phyloP scores from a whole-genome alignment of 2,888 invertebrate genomes.

The Agrotis ipsilon region DNA sequence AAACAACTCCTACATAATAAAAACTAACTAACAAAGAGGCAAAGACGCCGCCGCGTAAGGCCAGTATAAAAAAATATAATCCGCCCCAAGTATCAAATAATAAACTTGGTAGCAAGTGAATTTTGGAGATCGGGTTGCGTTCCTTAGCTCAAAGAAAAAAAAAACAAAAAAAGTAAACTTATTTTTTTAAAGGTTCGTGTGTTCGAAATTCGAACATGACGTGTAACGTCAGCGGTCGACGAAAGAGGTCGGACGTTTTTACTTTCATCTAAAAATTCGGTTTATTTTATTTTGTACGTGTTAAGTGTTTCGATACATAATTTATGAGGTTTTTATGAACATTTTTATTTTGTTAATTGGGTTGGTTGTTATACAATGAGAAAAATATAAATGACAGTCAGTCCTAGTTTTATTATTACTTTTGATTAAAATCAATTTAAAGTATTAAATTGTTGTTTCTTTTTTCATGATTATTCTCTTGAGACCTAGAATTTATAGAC shows the following conservation, averaged over 20 bases:
- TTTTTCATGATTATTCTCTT: no score
- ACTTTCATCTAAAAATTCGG: slow-evolving; percentile 75
- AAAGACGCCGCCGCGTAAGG: slow-evolving; percentile 85
- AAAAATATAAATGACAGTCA: slow-evolving; percentile 28
- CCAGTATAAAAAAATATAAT: slow-evolving; percentile 77
- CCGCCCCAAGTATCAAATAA: slow-evolving; percentile 89
- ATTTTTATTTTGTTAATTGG: slow-evolving; percentile 49
- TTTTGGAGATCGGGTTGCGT: slow-evolving; percentile 89
- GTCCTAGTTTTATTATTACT: slow-evolving; percentile 4
- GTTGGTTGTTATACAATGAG: slow-evolving; percentile 42
- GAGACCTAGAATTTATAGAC: neutral
- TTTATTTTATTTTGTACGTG: slow-evolving; percentile 49
- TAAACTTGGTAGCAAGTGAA: slow-evolving; percentile 91
- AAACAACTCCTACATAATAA: slow-evolving; percentile 81
- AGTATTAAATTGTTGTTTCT: neutral
- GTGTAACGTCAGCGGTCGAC: slow-evolving; percentile 84
- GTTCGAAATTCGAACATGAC: slow-evolving; percentile 88
- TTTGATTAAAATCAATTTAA: neutral
- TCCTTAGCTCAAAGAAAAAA: slow-evolving; percentile 70
- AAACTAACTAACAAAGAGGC: slow-evolving; percentile 79
- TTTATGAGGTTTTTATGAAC: slow-evolving; percentile 48
- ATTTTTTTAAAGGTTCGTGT: slow-evolving; percentile 76
- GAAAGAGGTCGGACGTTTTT: slow-evolving; percentile 81
- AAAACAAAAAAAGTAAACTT: slow-evolving; percentile 69
- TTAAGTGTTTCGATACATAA: slow-evolving; percentile 52